These are phyloP conservation scores for Amniataba percoides DNA, from an alignment of 2,797 vertebrate genomes.

Conservation along the genomic window DNA sequence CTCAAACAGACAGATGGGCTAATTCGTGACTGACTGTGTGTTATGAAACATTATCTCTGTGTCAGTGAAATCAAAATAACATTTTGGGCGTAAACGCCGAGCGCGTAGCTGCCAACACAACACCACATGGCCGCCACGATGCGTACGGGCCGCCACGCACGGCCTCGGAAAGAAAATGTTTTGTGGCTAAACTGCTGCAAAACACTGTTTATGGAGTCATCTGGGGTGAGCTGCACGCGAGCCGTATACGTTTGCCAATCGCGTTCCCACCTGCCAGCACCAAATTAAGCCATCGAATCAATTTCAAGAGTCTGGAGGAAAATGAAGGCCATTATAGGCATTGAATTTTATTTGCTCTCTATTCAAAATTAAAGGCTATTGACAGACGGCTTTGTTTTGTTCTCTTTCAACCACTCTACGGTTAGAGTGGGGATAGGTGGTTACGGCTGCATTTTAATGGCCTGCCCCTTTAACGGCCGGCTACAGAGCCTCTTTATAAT, in stretches of 20 bases:
- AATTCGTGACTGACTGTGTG: constrained; percentile 82
- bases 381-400: constrained; percentile 77
- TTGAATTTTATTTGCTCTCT: constrained; percentile 72
- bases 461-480: constrained; percentile 69
- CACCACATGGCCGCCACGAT: constrained; percentile 68
- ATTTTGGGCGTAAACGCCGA: constrained; percentile 75
- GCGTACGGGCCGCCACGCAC: constrained; percentile 63
- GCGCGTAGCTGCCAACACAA: constrained; percentile 63
- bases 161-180: constrained; percentile 32
- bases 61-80: constrained; percentile 84
- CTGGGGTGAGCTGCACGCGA: constrained; percentile 51
- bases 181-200: constrained; percentile 57
- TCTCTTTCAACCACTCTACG: constrained; percentile 62
- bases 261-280: constrained; percentile 66
- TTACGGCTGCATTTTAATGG: constrained; percentile 70
- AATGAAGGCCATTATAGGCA: constrained; percentile 70
- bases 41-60: constrained; percentile 84
- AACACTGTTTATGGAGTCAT: constrained; percentile 59
- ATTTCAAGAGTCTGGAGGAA: constrained; percentile 77
- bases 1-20: constrained; percentile 83
- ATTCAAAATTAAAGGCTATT: constrained; percentile 80
- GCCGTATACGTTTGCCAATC: constrained; percentile 54
- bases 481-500: constrained; percentile 69
- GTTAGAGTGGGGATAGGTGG: constrained; percentile 63
- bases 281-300: constrained; percentile 77